Conservation (phyloP, 2,888 invertebrate species). For the Pilophorus perplexus region DNA sequence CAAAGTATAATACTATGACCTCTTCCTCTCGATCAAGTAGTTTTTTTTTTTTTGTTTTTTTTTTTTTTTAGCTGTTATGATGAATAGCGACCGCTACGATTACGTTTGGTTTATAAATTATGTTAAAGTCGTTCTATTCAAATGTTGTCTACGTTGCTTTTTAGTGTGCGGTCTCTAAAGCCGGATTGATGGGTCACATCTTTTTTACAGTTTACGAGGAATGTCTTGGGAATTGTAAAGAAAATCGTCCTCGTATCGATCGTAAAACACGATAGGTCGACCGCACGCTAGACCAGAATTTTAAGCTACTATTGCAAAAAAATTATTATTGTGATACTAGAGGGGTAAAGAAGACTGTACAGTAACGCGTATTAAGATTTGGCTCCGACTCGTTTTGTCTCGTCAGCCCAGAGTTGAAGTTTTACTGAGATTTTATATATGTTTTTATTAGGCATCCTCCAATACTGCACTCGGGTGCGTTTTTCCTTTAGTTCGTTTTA, state of each 20-base stretch:
- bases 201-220: no score
- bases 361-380: constrained; percentile 12
- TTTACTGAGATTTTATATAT: background rate
- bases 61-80: background rate
- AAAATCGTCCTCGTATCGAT: no score
- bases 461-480: constrained; percentile 6
- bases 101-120: no score
- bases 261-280: background rate
- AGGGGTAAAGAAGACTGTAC: constrained; percentile 45
- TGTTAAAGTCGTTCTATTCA: no score
- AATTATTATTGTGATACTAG: constrained; percentile 46
- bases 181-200: no score
- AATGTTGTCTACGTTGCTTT: no score
- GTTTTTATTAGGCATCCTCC: constrained; percentile 11
- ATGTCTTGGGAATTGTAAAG: no score
- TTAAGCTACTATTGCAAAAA: constrained; percentile 22
- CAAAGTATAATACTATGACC: background rate
- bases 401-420: background rate
- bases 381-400: constrained; percentile 6
- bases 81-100: no score
- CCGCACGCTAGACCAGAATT: background rate
- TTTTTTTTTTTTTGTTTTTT: background rate
- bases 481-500: background rate
- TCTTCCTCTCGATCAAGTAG: constrained; percentile 1
- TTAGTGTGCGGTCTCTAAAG: no score